Base-by-base conservation (phyloP, 2,113 vertebrate genomes). In the Progne subis region DNA sequence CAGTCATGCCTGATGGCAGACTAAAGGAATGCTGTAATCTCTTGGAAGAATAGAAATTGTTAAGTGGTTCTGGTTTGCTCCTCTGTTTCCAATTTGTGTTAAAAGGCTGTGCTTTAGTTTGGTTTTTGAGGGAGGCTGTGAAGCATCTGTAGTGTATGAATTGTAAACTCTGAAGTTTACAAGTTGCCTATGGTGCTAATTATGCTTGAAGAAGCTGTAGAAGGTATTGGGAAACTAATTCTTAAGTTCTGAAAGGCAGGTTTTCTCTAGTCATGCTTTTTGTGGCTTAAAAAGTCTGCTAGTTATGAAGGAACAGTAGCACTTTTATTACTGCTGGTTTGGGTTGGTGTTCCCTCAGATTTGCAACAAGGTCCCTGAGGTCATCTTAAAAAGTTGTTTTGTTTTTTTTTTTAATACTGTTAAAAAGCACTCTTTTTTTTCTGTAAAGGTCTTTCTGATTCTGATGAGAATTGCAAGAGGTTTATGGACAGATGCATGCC, bases 401-500 rank as follows among this genome's bases (percentile, higher is more conserved):
- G 41, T 46, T 37, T 37, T 64, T 56, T 82, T 47, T 18, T 0
- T 0, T 37, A 74, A 7, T 39, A 14, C 4, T 74, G 65, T 25
- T 23, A 15, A 89, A 83, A 77, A 91, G 6, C 65, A 18, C 10
- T 96, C 29, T 96, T 69, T 46, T 67, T 46, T 96, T 92, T 94
- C 96, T 91, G 56, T 68, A 59, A 97, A 99, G 99, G 99, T 96
- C 98, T 99, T 77, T 99, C 99, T 34, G 99, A 99, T 80, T 99
- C 99, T 14, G 99, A 99, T 97, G 99, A 99, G 97, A 99, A 99
- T 96, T 99, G 99, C 96, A 99, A 99, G 97, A 98, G 99, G 31
- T 99, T 99, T 96, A 99, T 99, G 96, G 99, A 99, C 88, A 98
- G 99, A 64, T 99, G 99, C 97, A 99, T 99, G 99, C 99, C 99